Evolutionary conservation across 2,888 invertebrate species (phyloP), one percentile per base, ranked within the genome.

Genomic region (Blera fallax): DNA sequence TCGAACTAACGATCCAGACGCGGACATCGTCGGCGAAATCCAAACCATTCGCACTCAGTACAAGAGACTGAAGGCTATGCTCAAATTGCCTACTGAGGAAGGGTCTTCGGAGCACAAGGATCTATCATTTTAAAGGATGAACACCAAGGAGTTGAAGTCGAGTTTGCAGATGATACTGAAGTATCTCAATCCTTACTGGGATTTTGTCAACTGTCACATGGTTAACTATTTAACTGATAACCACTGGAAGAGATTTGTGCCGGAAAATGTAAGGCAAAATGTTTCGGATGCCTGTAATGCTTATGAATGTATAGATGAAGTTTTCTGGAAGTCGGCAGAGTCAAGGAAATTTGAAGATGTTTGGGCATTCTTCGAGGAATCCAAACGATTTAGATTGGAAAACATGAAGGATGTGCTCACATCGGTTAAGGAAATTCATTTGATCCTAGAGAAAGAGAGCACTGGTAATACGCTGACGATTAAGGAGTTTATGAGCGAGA

Each of bases 191-290:
- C 94, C 94, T 0, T 92, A 94, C 48, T 91, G 95, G 83, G 93
- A 94, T 0, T 91, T 97, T 29, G 94, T 95, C 0, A 96, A 96
- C 90, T 95, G 95, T 87, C 97, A 97, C 90, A 95, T 97, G 94
- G 96, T 95, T 0, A 94, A 95, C 89, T 96, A 94, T 90, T 93
- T 97, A 54, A 95, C 95, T 0, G 92, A 95, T 8, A 92, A 94
- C 52, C 94, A 95, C 73, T 97, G 95, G 95, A 90, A 93, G 0
- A 93, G 88, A 3, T 93, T 94, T 81, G 89, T 97, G 10, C 95
- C 96, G 0, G 82, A 88, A 8, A 87, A 90, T 0, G 91, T 97
- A 14, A 93, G 92, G 88, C 87, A 89, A 0, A 93, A 94, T 88
- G 90, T 95, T 6, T 91, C 93, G 37, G 82, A 87, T 16, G 81